Percentiles rank a stretch among this genome's conserved stretches.
Conservation (phyloP, 2,888 invertebrate genomes). For the Pasiphila rectangulata region DNA sequence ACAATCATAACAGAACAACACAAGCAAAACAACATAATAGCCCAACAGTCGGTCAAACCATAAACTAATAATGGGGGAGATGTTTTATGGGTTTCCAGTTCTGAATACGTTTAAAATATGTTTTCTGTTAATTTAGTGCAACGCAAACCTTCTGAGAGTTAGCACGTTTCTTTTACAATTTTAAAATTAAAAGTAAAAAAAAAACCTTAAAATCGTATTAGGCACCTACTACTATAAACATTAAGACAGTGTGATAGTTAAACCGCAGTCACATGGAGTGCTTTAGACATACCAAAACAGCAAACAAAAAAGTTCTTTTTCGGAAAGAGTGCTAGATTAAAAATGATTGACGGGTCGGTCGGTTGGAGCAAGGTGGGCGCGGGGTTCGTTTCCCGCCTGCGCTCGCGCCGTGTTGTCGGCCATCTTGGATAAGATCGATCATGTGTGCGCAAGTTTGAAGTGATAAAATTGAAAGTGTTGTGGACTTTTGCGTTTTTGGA, state of each 20-base stretch:
- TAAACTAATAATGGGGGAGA: constrained; percentile 81
- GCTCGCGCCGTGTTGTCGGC: constrained; percentile 68
- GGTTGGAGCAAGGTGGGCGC: constrained; percentile 63
- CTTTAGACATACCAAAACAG: not conserved
- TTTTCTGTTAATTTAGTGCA: constrained; percentile 74
- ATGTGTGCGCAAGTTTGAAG: constrained; percentile 76
- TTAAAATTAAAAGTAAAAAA: not conserved
- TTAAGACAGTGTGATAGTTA: not conserved
- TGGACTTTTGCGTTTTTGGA: constrained; percentile 3
- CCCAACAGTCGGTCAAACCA: constrained; percentile 70
- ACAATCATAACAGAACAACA: constrained; percentile 74
- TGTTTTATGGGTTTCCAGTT: constrained; percentile 77
- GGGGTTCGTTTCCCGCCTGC: constrained; percentile 66
- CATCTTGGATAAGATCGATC: constrained; percentile 79
- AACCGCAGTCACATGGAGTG: not conserved
- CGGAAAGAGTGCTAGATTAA: constrained; percentile 45
- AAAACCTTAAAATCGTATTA: not conserved
- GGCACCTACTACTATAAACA: not conserved
- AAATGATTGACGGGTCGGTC: constrained; percentile 61
- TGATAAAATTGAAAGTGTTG: constrained; percentile 61
- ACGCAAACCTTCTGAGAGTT: constrained; percentile 59
- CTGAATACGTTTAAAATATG: constrained; percentile 65
- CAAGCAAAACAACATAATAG: constrained; percentile 76
- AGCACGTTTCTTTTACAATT: constrained; percentile 51
- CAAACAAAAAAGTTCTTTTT: constrained; percentile 5